These are phyloP conservation scores for Isichthys henryi DNA, from an alignment of 2,113 vertebrate genomes.

Conservation along the genomic window DNA sequence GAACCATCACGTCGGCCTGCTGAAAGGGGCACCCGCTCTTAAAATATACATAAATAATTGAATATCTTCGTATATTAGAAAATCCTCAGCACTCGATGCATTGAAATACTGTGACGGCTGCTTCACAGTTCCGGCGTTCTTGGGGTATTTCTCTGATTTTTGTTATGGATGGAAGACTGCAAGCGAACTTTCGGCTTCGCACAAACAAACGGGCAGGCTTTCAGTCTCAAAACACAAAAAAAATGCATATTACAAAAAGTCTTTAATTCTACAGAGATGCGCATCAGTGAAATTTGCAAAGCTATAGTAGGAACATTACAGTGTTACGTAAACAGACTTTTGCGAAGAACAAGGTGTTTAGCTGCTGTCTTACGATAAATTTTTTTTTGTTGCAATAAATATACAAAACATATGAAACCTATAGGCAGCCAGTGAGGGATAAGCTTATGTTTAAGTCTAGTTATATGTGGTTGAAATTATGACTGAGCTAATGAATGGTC, in stretches of 20 bases:
- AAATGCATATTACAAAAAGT: neutral
- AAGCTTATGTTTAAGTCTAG: neutral
- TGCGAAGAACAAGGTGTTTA: neutral
- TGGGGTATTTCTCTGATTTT: neutral
- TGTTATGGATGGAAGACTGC: neutral
- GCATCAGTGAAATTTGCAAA: neutral
- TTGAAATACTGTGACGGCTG: too few species aligned
- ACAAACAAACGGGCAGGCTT: too few species aligned
- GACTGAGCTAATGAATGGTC: neutral
- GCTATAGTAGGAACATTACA: neutral
- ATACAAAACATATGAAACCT: neutral
- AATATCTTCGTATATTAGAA: slow-evolving; percentile 3
- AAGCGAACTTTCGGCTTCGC: neutral
- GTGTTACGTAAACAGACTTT: neutral
- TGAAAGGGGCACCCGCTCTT: neutral
- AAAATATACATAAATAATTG: slow-evolving; percentile 6
- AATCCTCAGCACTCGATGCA: neutral
- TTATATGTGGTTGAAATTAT: neutral
- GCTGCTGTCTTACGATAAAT: neutral
- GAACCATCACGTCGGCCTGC: slow-evolving; percentile 26
- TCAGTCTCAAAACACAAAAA: neutral
- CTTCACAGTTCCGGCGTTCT: neutral
- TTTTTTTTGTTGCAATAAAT: neutral
- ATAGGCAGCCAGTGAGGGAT: neutral
- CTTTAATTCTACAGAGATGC: neutral